Percentiles rank a stretch among this genome's conserved stretches.
phyloP scores from a whole-genome alignment of 2,888 invertebrate species.

The Zootermopsis nevadensis region DNA sequence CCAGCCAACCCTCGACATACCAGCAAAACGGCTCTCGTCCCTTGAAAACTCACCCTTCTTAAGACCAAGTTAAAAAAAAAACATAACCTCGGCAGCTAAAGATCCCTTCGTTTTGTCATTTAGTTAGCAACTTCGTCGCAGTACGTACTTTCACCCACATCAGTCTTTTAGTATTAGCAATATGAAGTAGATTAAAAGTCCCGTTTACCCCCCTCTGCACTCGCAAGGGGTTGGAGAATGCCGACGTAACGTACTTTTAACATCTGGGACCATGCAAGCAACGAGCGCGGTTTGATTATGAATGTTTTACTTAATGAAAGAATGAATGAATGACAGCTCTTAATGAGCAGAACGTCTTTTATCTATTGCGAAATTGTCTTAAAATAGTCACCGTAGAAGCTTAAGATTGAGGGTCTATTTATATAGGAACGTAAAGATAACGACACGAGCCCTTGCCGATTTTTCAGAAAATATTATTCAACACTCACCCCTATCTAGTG shows the following conservation, averaged over 20 bases:
- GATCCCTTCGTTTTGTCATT: conserved; percentile 1
- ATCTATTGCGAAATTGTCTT: neutral
- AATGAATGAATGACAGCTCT: neutral
- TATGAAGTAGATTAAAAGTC: conserved; percentile 13
- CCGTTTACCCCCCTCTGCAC: neutral
- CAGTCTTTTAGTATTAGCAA: neutral
- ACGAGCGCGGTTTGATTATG: neutral
- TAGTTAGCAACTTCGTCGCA: neutral
- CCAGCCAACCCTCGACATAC: neutral
- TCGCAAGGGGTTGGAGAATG: neutral
- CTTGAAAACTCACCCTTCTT: conserved; percentile 2
- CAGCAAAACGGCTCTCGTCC: neutral
- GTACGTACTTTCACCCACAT: neutral
- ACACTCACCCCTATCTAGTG: no score
- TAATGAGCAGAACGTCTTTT: neutral
- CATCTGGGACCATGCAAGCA: neutral
- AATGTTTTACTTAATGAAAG: neutral
- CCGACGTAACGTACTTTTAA: neutral
- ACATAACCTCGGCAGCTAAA: neutral
- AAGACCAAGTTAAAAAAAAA: neutral
- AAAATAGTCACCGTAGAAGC: neutral
- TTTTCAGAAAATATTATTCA: no score
- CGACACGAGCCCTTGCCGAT: no score
- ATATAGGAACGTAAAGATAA: no score
- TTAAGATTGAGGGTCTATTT: no score